These are phyloP conservation scores for Tetragonisca angustula DNA, from an alignment of 2,888 invertebrate genomes.

Conservation along the genomic window DNA sequence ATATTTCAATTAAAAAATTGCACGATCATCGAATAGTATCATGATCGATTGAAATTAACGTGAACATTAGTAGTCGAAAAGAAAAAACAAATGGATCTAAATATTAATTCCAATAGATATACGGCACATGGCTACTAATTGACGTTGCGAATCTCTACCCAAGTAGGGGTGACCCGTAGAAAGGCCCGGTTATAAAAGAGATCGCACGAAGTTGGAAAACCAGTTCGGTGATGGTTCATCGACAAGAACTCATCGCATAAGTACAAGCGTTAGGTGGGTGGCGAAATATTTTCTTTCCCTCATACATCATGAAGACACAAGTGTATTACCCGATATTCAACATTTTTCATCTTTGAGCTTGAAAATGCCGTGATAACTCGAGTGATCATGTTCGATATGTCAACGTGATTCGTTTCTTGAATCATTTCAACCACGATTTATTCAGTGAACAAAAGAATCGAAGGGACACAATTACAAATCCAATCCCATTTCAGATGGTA, in stretches of 20 bases:
- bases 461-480: too few relatives aligned
- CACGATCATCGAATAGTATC: too few relatives aligned
- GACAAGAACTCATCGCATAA: constrained; percentile 69
- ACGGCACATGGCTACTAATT: constrained; percentile 68
- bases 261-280: constrained; percentile 69
- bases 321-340: background rate
- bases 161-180: constrained; percentile 58
- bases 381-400: constrained; percentile 9
- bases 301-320: background rate
- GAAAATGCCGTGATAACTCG: constrained; percentile 16
- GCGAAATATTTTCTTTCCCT: background rate
- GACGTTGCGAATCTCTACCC: constrained; percentile 49
- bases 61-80: background rate
- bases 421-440: background rate
- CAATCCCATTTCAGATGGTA: constrained; percentile 40
- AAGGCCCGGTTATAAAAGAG: constrained; percentile 78
- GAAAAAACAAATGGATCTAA: constrained; percentile 29
- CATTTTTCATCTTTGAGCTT: background rate
- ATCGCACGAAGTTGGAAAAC: constrained; percentile 49
- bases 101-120: constrained; percentile 77
- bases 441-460: background rate
- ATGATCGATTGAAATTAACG: background rate
- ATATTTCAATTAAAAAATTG: background rate
- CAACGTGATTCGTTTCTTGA: background rate
- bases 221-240: constrained; percentile 81